Base-by-base conservation (phyloP, 2,888 invertebrate genomes). In the Acrobeloides nanus region DNA sequence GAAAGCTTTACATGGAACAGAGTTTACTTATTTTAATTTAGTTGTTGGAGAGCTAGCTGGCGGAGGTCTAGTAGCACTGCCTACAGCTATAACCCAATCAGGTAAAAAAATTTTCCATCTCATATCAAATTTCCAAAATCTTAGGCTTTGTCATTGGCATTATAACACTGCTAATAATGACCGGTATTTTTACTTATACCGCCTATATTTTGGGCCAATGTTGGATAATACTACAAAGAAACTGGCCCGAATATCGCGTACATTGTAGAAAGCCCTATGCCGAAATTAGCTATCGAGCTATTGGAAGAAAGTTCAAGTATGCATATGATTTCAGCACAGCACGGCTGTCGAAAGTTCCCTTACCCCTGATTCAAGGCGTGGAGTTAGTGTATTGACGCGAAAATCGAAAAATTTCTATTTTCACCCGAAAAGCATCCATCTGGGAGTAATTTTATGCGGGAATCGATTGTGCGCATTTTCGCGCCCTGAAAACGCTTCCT, bases 1-100 rank as follows among this genome's bases (percentile, higher is more conserved):
- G n/a, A n/a, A n/a, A n/a, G n/a, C n/a, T n/a, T n/a, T n/a, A n/a
- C n/a, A n/a, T n/a, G n/a, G n/a, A n/a, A n/a, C n/a, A n/a, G n/a
- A n/a, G n/a, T n/a, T n/a, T n/a, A n/a, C n/a, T n/a, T n/a, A n/a
- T n/a, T n/a, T n/a, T n/a, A n/a, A n/a, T n/a, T n/a, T n/a, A 54
- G 60, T 66, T 24, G 66, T 68, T 15, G 68, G 67, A 38, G 68
- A 68, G 51, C 53, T 68, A 35, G 68, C 67, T 23, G 68, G 68
- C 33, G 66, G 68, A 37, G 68, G 68, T 21, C 55, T 68, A 17
- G 68, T 68, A 21, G 68, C 66, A 29, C 35, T 67, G 25, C 67
- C 67, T 12, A 68, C 67, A 0, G 66, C 67, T 12, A 60, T 67
- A 48, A 67, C 67, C 47, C 67, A 67, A 51, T 58, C 65, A 10